phyloP scores from a whole-genome alignment of 2,888 invertebrate species.

The Bugulina stolonifera region DNA sequence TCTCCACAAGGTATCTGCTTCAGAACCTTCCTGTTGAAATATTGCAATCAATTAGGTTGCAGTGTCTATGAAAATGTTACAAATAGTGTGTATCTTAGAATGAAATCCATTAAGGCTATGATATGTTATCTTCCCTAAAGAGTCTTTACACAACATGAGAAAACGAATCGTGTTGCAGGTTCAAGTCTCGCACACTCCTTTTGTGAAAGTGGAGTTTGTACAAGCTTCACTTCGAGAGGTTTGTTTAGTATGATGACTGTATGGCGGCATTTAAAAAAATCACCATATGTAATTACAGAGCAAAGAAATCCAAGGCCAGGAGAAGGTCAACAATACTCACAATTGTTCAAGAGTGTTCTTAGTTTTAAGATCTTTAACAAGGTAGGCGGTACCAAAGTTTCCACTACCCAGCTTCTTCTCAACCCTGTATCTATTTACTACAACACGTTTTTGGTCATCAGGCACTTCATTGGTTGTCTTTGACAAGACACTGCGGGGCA shows the following conservation, averaged over 20 bases:
- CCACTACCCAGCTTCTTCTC: constrained; percentile 50
- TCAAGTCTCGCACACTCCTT: too few species aligned
- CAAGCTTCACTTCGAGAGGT: too few species aligned
- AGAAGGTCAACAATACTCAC: constrained; percentile 33
- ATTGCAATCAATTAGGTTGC: neutral
- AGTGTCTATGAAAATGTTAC: neutral
- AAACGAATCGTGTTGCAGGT: too few species aligned
- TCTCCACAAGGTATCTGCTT: constrained; percentile 53
- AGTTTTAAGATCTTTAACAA: constrained; percentile 38
- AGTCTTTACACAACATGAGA: too few species aligned
- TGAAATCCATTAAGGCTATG: too few species aligned
- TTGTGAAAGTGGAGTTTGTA: too few species aligned
- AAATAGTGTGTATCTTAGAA: neutral
- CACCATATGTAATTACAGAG: neutral
- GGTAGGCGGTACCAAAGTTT: constrained; percentile 51
- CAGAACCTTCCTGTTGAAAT: constrained; percentile 47
- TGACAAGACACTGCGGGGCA: constrained; percentile 26
- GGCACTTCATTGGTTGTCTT: constrained; percentile 30
- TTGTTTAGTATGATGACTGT: too few species aligned
- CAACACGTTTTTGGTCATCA: constrained; percentile 32
- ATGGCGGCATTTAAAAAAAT: too few species aligned
- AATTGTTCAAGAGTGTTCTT: constrained; percentile 40
- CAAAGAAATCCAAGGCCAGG: neutral
- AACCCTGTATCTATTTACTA: constrained; percentile 49
- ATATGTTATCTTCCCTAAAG: too few species aligned